These are phyloP conservation scores for Chymomyza costata DNA, from an alignment of 1,140 invertebrate species.

Conservation along the genomic window DNA sequence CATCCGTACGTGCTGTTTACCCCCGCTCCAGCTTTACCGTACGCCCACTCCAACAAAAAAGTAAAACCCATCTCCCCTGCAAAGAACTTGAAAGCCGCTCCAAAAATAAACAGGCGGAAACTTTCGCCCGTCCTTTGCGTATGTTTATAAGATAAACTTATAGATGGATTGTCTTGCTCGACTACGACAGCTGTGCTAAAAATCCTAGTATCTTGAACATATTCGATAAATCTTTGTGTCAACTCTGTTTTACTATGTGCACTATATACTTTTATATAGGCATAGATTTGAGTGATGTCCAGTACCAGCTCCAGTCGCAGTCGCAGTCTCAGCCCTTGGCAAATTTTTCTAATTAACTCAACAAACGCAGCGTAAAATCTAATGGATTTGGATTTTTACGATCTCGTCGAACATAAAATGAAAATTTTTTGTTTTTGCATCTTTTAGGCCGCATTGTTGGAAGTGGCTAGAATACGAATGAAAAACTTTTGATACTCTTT, in stretches of 20 bases:
- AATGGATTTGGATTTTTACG: conserved; percentile 64
- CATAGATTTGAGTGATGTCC: too few relatives aligned
- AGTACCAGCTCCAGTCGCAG: not conserved
- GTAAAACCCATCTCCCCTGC: conserved; percentile 2
- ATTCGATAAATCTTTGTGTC: conserved; percentile 53
- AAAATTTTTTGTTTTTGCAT: conserved; percentile 9
- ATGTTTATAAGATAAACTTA: conserved; percentile 67
- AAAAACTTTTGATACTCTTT: not conserved
- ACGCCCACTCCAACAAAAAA: conserved; percentile 2
- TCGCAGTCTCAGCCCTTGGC: not conserved
- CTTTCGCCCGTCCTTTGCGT: conserved; percentile 37
- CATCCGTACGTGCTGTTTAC: conserved; percentile 46
- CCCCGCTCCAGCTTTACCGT: too few relatives aligned
- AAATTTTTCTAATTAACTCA: conserved; percentile 49
- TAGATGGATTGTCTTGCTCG: conserved; percentile 61
- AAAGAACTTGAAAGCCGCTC: too few relatives aligned
- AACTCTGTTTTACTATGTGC: too few relatives aligned
- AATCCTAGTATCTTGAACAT: conserved; percentile 66
- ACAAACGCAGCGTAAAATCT: conserved; percentile 22
- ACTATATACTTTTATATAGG: too few relatives aligned
- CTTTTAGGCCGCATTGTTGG: too few relatives aligned
- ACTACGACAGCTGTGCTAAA: conserved; percentile 58
- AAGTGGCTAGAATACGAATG: too few relatives aligned
- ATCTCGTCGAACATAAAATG: conserved; percentile 16
- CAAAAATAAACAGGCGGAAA: too few relatives aligned